A percentile compares a stretch with the other conserved stretches of the same genome.
Evolutionary conservation across 1,140 invertebrate genomes (phyloP).

Genomic region (Aporrectodea caliginosa): DNA sequence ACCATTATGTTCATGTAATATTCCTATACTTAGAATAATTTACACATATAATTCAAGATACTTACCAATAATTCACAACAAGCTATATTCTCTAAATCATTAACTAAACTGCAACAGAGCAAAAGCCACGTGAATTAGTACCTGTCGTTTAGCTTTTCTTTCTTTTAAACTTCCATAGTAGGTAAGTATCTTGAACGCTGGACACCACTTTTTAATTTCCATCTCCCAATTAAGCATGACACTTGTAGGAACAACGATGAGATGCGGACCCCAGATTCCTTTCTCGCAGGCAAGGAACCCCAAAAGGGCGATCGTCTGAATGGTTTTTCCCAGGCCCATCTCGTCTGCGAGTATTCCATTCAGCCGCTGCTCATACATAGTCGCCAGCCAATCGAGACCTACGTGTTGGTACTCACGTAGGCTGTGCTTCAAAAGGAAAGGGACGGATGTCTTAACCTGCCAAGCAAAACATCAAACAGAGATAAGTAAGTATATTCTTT

Average conservation of each 20-base stretch:
- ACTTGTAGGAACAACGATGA: slow-evolving; percentile 98
- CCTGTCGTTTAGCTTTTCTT: slow-evolving; percentile 78
- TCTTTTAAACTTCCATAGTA: slow-evolving; percentile 98
- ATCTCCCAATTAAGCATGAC: slow-evolving; percentile 99
- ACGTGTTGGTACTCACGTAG: slow-evolving; percentile 98
- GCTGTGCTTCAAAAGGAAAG: slow-evolving; percentile 84
- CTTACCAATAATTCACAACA: too few species aligned
- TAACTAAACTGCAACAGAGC: not conserved
- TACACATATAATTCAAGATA: too few species aligned
- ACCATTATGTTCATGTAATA: too few species aligned
- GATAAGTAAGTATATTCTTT: too few species aligned
- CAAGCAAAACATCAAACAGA: slow-evolving; percentile 29
- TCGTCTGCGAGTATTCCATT: slow-evolving; percentile 76
- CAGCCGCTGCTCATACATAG: slow-evolving; percentile 93
- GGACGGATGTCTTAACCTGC: slow-evolving; percentile 87
- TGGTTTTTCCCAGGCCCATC: slow-evolving; percentile 91
- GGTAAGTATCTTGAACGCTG: slow-evolving; percentile 96
- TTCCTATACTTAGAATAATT: too few species aligned
- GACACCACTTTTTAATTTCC: slow-evolving; percentile 99
- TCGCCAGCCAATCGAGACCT: slow-evolving; percentile 96
- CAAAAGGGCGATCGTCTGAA: slow-evolving; percentile 95
- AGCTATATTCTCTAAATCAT: too few species aligned
- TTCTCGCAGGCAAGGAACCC: slow-evolving; percentile 96
- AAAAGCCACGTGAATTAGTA: slow-evolving; percentile 28
- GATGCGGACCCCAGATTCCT: slow-evolving; percentile 95